Base-by-base conservation (phyloP, 2,113 vertebrate species). In the Solea senegalensis region DNA sequence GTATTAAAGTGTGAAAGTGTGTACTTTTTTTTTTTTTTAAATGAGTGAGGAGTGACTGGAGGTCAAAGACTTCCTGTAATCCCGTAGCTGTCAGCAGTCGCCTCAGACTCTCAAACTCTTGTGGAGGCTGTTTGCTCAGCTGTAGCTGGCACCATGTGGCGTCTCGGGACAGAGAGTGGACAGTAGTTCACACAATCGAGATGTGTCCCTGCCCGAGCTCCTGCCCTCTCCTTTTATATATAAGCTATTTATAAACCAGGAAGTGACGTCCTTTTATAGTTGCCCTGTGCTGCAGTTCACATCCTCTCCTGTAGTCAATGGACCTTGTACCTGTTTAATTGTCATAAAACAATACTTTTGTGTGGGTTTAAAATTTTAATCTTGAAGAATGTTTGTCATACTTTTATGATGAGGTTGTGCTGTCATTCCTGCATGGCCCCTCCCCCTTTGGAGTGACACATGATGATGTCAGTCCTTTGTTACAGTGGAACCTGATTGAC, bases 71-170 rank as follows among this genome's bases (percentile, higher is more conserved):
- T 21, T 21, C 21, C 21, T 21, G 21, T 21, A 21, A 21, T 21
- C 21, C 9, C 15, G 50, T 34, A 46, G 69, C 60, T 61, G 40
- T 44, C 56, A 41, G 45, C 55, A 52, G 68, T 16, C 69, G 48
- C 28, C 21, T 56, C 67, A 15, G 21, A 28, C 70, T 46, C 21
- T 21, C 45, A 48, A 14, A 12, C 26, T 3, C 2, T 12, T 28
- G 46, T 40, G 72, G 39, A 46, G 58, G 12, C 3, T 85, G 45
- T 90, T 90, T 90, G 78, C 72, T 80, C 86, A 90, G 89, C 90
- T 89, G 88, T 0, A 2, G 34, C n/a, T 59, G 44, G 49, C 21
- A 60, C 51, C 56, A 67, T n/a, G 43, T 13, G 43, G 46, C 55
- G 60, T 43, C 61, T 41, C 34, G 63, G 27, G n/a, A 21, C 21